Evolutionary conservation across 2,888 invertebrate species (phyloP), one percentile per base, ranked within the genome.

Genomic region (Andrena chrysosceles): DNA sequence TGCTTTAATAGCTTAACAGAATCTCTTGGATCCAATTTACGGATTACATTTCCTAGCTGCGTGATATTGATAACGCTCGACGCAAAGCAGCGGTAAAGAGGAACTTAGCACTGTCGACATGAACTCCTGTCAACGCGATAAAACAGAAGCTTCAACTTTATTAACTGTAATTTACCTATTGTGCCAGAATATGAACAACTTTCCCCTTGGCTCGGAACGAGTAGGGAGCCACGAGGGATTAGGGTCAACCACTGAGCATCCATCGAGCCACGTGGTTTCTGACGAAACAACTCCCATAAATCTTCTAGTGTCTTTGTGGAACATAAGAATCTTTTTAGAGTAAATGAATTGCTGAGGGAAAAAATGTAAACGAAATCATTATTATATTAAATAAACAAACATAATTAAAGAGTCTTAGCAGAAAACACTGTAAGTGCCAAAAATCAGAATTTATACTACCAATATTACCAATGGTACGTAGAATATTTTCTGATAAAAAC

Each of bases 241-340:
- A 84, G 80, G 84, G 84, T 84, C 84, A 77, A 84, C 80, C 84
- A 71, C 74, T 48, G 84, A 67, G 64, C 84, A 84, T 84, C 75
- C 76, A 79, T 84, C 84, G 78, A 42, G 42, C 71, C 60, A 2
- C 49, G 71, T 52, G 78, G 74, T 79, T 84, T 60, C 42, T 42
- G 49, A 52, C 74, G 52, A 75, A 84, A 78, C 78, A 84, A 68
- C 71, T 33, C 23, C 42, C 31, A 84, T 84, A 69, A 75, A 78
- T 83, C 83, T 49, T 31, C 23, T 10, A 20, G 20, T 16, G 20
- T 52, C 48, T 48, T 20, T 23, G 26, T 31, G 48, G 56, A 60
- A 64, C 13, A 64, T 69, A 64, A 64, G 31, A 67, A 77, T 64
- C 13, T 1, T 16, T 42, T 16, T 42, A 42, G 13, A 42, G 42